Base-by-base conservation (phyloP, 2,888 invertebrate genomes). In the Limnephilus auricula region DNA sequence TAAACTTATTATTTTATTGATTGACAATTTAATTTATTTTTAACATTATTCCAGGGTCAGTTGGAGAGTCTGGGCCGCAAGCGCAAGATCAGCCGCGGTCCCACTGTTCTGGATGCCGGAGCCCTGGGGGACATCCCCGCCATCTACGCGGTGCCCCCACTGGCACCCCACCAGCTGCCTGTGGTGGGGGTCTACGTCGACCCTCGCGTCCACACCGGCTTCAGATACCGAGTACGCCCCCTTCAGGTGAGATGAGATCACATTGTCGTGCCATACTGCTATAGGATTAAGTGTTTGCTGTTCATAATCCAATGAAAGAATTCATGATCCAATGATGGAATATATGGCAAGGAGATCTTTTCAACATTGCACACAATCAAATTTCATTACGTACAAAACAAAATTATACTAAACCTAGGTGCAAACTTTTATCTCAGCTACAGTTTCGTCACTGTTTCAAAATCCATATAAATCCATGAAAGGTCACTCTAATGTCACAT, bases 111-210 rank as follows among this genome's bases (percentile, higher is more conserved):
- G 93, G 97, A 97, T 94, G 97, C 96, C 4, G 95, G 96, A 85
- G 94, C 95, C 65, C 94, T 97, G 89, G 97, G 97, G 6, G 97
- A 97, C 94, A 95, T 97, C 40, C 97, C 97, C 1, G 97, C 97
- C 0, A 95, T 96, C 88, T 97, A 97, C 94, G 95, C 95, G 40
- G 96, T 97, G 30, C 96, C 97, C 30, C 95, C 96, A 40, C 95
- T 97, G 2, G 96, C 96, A 78, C 95, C 96, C 10, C 96, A 97
- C 93, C 97, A 97, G 94, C 95, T 97, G 94, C 97, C 97, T 0
- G 97, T 97, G 89, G 96, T 97, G 94, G 98, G 98, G 89, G 97
- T 97, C 90, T 97, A 97, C 95, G 96, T 98, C 93, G 97, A 98
- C 95, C 96, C 96, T 91, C 95, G 97, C 91, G 97, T 98, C 93